Conservation (phyloP, 2,113 vertebrate genomes). For the Nothoprocta perdicaria region DNA sequence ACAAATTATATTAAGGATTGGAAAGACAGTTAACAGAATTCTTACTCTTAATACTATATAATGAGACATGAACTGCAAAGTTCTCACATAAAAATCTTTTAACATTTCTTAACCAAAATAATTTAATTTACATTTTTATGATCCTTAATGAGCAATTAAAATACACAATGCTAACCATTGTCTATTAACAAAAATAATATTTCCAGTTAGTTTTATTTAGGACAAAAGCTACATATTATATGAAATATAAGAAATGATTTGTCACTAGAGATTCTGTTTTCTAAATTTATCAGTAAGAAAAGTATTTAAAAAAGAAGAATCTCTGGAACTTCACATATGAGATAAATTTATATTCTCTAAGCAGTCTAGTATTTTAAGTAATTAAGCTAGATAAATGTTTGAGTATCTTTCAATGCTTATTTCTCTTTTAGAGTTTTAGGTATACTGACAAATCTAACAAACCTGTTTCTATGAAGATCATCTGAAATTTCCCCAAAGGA, state of each 20-base stretch:
- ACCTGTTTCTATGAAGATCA: conserved; percentile 29
- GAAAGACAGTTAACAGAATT: not conserved
- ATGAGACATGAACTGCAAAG: not conserved
- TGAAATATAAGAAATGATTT: not conserved
- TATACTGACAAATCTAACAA: conserved; percentile 1
- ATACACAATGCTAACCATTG: not conserved
- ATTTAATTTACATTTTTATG: not conserved
- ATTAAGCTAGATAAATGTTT: conserved; percentile 61
- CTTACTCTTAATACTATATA: not conserved
- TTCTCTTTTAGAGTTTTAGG: conserved; percentile 55
- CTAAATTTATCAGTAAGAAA: not conserved
- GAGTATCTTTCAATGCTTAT: conserved; percentile 16
- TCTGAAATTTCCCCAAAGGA: conserved; percentile 40
- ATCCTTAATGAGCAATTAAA: not conserved
- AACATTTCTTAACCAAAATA: not conserved
- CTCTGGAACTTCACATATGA: not conserved
- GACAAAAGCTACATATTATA: not conserved
- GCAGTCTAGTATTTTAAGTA: conserved; percentile 17
- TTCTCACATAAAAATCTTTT: not conserved
- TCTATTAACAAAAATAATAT: not conserved
- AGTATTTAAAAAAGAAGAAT: not conserved
- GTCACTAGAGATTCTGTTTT: not conserved
- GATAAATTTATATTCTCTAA: conserved; percentile 15
- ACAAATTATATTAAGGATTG: not conserved
- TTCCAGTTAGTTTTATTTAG: not conserved